Conservation (phyloP, 2,888 invertebrate genomes). For the Agrotis puta region DNA sequence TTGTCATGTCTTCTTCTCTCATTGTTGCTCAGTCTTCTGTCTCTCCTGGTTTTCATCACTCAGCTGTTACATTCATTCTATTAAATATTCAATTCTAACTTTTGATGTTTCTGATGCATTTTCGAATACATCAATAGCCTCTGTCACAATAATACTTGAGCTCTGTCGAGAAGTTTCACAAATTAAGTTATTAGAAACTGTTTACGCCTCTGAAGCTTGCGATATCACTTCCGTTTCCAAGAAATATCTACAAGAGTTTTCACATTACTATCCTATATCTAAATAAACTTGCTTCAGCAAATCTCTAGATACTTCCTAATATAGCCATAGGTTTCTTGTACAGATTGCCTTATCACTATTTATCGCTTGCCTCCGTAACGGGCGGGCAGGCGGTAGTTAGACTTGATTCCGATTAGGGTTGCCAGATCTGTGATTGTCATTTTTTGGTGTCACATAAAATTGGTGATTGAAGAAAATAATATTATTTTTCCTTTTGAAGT, state of each 20-base stretch:
- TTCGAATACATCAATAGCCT: neutral
- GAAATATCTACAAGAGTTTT: conserved; percentile 42
- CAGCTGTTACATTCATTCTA: neutral
- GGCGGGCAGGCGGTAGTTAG: conserved; percentile 38
- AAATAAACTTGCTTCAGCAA: conserved; percentile 45
- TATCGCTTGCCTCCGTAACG: conserved; percentile 48
- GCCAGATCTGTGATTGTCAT: neutral
- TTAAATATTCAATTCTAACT: neutral
- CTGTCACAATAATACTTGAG: neutral
- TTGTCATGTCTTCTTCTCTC: neutral
- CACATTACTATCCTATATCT: conserved; percentile 54
- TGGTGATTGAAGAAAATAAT: neutral
- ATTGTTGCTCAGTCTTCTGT: neutral
- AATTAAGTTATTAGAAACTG: conserved; percentile 36
- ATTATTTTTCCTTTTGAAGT: neutral
- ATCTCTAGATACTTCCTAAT: conserved; percentile 50
- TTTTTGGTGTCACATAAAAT: neutral
- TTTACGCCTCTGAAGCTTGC: conserved; percentile 7
- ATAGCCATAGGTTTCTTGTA: conserved; percentile 50
- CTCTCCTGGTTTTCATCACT: neutral
- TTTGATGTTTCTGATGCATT: neutral
- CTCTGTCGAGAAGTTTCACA: neutral
- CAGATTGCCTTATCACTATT: conserved; percentile 64
- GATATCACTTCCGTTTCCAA: conserved; percentile 44
- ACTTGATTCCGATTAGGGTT: conserved; percentile 48